Conservation (phyloP, 2,113 vertebrate genomes). For the Sitta europaea region DNA sequence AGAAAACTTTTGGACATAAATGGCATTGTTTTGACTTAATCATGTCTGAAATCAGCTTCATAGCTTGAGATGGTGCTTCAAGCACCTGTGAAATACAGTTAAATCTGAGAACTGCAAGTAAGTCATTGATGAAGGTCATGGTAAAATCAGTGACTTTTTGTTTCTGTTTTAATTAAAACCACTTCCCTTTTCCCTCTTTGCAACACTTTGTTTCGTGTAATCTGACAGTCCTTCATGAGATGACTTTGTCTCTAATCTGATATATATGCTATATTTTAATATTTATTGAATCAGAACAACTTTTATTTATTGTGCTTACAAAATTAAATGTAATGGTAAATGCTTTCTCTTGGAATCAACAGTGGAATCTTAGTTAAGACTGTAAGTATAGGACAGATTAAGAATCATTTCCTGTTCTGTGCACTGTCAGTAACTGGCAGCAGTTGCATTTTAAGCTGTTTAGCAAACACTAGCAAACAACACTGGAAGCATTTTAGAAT, state of each 20-base stretch:
- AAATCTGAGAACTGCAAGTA: not conserved
- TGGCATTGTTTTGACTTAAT: not conserved
- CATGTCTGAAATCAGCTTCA: not conserved
- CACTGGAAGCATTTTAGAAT: not conserved
- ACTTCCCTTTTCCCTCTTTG: not conserved
- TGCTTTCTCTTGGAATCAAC: not conserved
- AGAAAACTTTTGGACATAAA: not conserved
- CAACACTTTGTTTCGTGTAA: not conserved
- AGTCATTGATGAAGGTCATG: rapidly evolving
- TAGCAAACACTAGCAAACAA: not conserved
- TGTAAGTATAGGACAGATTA: not conserved
- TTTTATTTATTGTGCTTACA: not conserved
- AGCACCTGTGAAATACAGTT: not conserved
- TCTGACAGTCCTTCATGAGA: not conserved
- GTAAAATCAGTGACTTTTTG: not conserved
- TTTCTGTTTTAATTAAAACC: not conserved
- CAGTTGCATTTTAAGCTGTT: not conserved
- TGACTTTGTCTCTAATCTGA: not conserved
- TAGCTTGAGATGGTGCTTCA: not conserved
- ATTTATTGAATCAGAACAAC: not conserved
- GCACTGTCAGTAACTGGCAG: not conserved
- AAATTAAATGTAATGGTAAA: not conserved
- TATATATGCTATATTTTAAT: not conserved
- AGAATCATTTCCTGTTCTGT: not conserved
- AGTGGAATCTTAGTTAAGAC: not conserved